Evolutionary conservation across 37 sponge, comb jelly and placozoan species (phyloP).

Genomic region (Bolinopsis microptera): DNA sequence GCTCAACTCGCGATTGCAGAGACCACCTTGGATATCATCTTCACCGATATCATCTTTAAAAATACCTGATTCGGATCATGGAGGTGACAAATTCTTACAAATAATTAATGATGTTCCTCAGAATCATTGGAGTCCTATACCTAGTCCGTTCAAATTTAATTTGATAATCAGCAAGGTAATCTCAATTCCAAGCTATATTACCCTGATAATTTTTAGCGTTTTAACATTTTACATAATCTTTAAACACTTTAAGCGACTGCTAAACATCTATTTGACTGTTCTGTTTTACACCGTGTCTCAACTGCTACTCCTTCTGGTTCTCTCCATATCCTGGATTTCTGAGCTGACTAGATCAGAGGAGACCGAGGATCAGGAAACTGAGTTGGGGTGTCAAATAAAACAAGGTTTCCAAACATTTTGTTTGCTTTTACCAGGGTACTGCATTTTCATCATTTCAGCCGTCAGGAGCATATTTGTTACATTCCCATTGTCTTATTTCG

Average conservation of each 20-base stretch:
- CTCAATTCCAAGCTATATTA: neutral
- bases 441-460: neutral
- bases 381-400: neutral
- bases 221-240: neutral
- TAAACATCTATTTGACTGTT: slow-evolving; percentile 32
- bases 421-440: neutral
- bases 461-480: slow-evolving; percentile 2
- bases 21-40: too few relatives aligned
- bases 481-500: neutral
- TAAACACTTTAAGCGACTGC: neutral
- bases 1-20: too few relatives aligned
- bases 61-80: too few relatives aligned
- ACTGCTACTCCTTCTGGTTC: neutral
- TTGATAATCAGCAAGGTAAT: neutral
- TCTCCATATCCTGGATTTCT: neutral
- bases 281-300: neutral
- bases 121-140: too few relatives aligned
- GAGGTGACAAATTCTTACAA: too few relatives aligned
- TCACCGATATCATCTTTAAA: too few relatives aligned
- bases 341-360: neutral
- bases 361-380: too few relatives aligned
- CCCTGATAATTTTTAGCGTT: neutral
- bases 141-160: neutral
- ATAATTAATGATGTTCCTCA: too few relatives aligned
- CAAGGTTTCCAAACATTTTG: neutral